Evolutionary conservation across 2,113 vertebrate species (phyloP).

Genomic region (Chionodraco myersi): DNA sequence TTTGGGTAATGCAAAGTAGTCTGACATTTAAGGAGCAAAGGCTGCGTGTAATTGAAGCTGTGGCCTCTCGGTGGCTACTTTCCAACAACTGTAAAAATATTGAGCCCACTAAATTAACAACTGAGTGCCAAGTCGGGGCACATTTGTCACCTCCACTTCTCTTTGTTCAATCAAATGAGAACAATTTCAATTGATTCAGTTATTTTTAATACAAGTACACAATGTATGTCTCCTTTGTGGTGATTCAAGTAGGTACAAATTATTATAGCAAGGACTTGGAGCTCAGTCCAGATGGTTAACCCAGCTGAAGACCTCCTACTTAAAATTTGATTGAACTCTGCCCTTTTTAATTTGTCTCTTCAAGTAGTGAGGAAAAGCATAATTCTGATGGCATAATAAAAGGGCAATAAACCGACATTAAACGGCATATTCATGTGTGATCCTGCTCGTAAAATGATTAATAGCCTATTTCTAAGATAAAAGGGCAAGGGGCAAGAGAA

Average conservation of each 20-base stretch:
- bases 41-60: conserved; percentile 77
- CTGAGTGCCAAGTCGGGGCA: conserved; percentile 28
- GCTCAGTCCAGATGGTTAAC: conserved; percentile 38
- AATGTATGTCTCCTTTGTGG: conserved; percentile 23
- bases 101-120: conserved; percentile 42
- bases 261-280: conserved; percentile 17
- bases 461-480: conserved; percentile 45
- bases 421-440: conserved; percentile 57
- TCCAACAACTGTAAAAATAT: conserved; percentile 61
- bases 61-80: conserved; percentile 76
- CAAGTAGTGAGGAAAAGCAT: conserved; percentile 24
- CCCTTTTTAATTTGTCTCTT: conserved; percentile 38
- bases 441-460: conserved; percentile 56
- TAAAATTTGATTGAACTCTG: conserved; percentile 19
- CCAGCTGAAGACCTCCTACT: conserved; percentile 11
- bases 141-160: conserved; percentile 41
- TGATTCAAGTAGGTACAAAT: conserved; percentile 26
- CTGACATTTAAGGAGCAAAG: conserved; percentile 82
- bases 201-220: conserved; percentile 29
- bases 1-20: conserved; percentile 79
- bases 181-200: conserved; percentile 16
- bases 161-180: conserved; percentile 46
- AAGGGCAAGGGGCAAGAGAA: conserved; percentile 37
- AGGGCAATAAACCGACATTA: conserved; percentile 51
- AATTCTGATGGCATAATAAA: conserved; percentile 56